Conservation (phyloP, 1,140 invertebrate species). For the Fopius arisanus region DNA sequence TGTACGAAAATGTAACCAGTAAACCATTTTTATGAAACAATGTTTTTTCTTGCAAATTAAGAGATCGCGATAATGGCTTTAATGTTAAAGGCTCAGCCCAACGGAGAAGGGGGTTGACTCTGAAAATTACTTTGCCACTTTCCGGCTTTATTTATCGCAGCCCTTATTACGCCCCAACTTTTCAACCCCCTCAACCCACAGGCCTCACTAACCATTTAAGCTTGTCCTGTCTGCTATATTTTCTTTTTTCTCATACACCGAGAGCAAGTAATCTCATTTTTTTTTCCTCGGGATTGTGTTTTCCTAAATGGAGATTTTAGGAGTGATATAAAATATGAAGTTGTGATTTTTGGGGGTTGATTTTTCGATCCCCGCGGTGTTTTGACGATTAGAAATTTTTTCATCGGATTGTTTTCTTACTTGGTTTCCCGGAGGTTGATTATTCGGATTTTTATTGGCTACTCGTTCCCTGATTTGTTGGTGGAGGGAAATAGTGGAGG, state of each 20-base stretch:
- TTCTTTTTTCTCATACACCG: not conserved
- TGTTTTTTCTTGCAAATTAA: constrained; percentile 57
- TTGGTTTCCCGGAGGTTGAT: too few relatives aligned
- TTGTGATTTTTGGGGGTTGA: too few relatives aligned
- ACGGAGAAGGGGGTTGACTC: constrained; percentile 30
- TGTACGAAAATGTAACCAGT: not conserved
- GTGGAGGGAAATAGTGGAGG: not conserved
- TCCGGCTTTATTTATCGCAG: constrained; percentile 57
- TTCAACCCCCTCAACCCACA: constrained; percentile 4
- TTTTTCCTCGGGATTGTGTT: not conserved
- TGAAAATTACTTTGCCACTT: constrained; percentile 60
- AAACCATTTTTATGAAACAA: constrained; percentile 40
- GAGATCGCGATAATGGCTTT: constrained; percentile 62
- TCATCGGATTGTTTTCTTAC: too few relatives aligned
- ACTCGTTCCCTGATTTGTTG: not conserved
- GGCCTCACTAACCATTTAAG: constrained; percentile 23
- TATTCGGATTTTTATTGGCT: not conserved
- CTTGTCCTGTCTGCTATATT: constrained; percentile 23
- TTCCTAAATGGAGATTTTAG: too few relatives aligned
- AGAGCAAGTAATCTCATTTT: not conserved
- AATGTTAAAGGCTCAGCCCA: constrained; percentile 47
- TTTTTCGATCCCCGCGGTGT: too few relatives aligned
- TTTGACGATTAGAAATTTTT: too few relatives aligned
- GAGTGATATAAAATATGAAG: too few relatives aligned
- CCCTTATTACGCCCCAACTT: constrained; percentile 50